phyloP scores from a whole-genome alignment of 2,113 vertebrate genomes.

The Amphilophus citrinellus region DNA sequence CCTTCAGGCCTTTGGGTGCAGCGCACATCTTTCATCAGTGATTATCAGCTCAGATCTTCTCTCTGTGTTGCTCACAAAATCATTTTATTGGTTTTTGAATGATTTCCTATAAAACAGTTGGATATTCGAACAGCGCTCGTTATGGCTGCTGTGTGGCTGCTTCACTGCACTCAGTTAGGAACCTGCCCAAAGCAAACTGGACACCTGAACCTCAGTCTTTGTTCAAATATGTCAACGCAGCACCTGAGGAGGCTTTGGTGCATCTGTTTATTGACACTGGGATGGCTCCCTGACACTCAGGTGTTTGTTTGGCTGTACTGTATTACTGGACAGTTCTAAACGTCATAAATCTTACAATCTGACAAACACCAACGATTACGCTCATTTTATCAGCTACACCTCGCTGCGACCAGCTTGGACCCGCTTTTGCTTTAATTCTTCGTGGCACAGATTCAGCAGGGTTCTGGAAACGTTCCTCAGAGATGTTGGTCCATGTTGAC shows the following conservation, averaged over 20 bases:
- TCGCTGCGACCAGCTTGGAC: neutral
- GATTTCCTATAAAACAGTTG: neutral
- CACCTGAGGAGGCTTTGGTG: neutral
- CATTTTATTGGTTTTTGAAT: neutral
- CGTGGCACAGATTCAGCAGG: neutral
- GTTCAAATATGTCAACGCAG: neutral
- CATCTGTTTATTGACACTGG: neutral
- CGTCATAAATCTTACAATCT: neutral
- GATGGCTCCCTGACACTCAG: neutral
- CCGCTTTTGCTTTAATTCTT: accelerated
- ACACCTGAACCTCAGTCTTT: neutral
- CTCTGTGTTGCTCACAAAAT: neutral
- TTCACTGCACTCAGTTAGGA: neutral
- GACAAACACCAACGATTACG: neutral
- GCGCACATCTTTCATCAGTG: neutral
- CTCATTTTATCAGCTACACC: neutral
- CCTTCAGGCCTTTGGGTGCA: neutral
- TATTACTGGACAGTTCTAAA: neutral
- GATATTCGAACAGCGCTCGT: neutral
- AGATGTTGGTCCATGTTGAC: neutral
- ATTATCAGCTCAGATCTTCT: neutral
- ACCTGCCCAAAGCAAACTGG: neutral
- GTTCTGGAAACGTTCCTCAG: neutral
- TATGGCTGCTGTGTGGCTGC: neutral
- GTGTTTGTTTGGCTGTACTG: neutral